These are phyloP conservation scores for Abramis brama DNA, from an alignment of 2,113 vertebrate genomes.

Conservation along the genomic window DNA sequence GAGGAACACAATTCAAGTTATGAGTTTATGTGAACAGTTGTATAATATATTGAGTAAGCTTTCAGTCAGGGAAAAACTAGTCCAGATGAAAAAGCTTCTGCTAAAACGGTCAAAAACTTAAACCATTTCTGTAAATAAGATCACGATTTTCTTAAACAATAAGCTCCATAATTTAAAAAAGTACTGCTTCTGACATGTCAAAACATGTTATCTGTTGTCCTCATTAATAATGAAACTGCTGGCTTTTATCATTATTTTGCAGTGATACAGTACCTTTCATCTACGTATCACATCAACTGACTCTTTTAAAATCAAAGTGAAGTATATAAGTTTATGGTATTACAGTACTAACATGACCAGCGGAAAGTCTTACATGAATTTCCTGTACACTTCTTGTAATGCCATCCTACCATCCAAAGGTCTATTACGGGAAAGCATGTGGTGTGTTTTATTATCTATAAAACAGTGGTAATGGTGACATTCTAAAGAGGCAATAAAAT, in stretches of 20 bases:
- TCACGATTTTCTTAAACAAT: background rate
- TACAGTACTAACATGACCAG: background rate
- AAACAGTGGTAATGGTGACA: conserved; percentile 11
- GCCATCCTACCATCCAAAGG: background rate
- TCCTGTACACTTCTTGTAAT: background rate
- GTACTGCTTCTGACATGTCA: background rate
- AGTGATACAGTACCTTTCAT: background rate
- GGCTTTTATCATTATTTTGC: background rate
- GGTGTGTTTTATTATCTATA: conserved; percentile 15
- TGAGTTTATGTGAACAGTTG: conserved; percentile 5
- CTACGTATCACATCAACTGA: background rate
- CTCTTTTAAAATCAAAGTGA: background rate
- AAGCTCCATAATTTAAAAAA: too few relatives aligned
- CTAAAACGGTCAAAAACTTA: background rate
- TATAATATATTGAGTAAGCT: background rate
- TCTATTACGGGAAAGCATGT: conserved; percentile 11
- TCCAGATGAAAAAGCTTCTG: background rate
- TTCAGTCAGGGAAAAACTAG: background rate
- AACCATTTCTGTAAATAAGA: background rate
- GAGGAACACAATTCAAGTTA: conserved; percentile 20
- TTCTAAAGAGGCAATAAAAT: conserved; percentile 39
- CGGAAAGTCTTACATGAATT: background rate
- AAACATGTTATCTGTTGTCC: background rate
- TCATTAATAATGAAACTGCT: background rate
- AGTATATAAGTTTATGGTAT: background rate